Evolutionary conservation across 1,140 invertebrate genomes (phyloP).

Genomic region (Augochlora pura): DNA sequence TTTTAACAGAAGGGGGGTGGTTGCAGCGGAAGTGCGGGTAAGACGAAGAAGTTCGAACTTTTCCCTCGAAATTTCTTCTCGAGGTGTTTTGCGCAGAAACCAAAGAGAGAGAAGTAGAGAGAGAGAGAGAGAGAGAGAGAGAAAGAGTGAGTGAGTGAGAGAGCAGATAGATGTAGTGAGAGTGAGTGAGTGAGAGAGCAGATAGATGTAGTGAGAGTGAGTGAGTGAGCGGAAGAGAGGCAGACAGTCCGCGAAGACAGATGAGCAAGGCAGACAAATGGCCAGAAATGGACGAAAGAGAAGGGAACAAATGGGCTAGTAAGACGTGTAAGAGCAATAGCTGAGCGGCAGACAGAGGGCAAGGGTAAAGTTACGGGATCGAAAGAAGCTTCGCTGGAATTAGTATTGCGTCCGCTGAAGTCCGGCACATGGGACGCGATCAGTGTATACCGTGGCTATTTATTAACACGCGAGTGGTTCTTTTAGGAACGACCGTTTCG

Average conservation of each 20-base stretch:
- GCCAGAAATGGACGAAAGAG: slow-evolving; percentile 35
- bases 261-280: slow-evolving; percentile 28
- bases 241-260: slow-evolving; percentile 17
- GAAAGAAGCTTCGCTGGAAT: slow-evolving; percentile 53
- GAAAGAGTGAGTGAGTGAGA: background rate
- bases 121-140: slow-evolving; percentile 20
- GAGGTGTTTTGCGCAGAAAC: slow-evolving; percentile 30
- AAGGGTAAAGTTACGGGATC: slow-evolving; percentile 41
- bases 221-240: slow-evolving; percentile 6
- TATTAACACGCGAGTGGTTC: background rate
- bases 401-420: slow-evolving; percentile 45
- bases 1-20: background rate
- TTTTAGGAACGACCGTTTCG: background rate
- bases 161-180: slow-evolving; percentile 1
- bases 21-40: background rate
- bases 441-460: background rate
- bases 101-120: slow-evolving; percentile 3
- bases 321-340: slow-evolving; percentile 28
- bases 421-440: slow-evolving; percentile 40
- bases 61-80: slow-evolving; percentile 40
- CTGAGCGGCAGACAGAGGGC: slow-evolving; percentile 13
- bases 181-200: slow-evolving; percentile 5
- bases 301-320: slow-evolving; percentile 36
- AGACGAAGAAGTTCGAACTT: slow-evolving; percentile 21
- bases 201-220: background rate